A percentile compares a stretch with the other conserved stretches of the same genome.
These are phyloP conservation scores for Diachasma alloeum DNA, from an alignment of 1,140 invertebrate genomes.

Conservation along the genomic window DNA sequence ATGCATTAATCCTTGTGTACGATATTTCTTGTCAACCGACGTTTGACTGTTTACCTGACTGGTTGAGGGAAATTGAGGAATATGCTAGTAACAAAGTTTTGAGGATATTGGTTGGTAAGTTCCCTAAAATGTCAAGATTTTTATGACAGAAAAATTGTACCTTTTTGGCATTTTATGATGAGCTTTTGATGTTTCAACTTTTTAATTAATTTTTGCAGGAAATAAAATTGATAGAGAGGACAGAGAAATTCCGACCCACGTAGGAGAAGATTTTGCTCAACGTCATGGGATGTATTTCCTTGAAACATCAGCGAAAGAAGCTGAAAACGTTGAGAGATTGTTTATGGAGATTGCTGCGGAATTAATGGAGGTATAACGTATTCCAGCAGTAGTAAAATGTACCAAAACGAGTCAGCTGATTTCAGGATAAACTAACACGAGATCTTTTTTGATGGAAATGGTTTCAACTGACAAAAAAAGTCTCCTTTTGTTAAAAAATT, in stretches of 20 bases:
- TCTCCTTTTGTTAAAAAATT: too few relatives aligned
- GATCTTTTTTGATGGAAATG: too few relatives aligned
- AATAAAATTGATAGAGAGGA: slow-evolving; percentile 97
- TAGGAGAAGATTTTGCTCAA: slow-evolving; percentile 96
- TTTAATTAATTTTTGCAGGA: slow-evolving; percentile 64
- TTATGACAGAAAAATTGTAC: background rate
- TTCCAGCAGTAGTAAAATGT: background rate
- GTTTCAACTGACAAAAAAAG: too few relatives aligned
- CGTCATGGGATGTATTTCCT: slow-evolving; percentile 97
- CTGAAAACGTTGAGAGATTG: slow-evolving; percentile 95
- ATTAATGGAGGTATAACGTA: slow-evolving; percentile 78
- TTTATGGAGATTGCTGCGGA: slow-evolving; percentile 96
- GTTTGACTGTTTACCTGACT: slow-evolving; percentile 95
- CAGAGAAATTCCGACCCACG: slow-evolving; percentile 90
- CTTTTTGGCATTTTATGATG: background rate
- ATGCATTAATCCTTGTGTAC: slow-evolving; percentile 96
- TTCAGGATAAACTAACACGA: too few relatives aligned
- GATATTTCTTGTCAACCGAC: slow-evolving; percentile 97
- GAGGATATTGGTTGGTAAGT: slow-evolving; percentile 87
- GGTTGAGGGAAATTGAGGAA: slow-evolving; percentile 95
- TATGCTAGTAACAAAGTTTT: slow-evolving; percentile 95
- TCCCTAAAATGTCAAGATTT: background rate
- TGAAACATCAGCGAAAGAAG: slow-evolving; percentile 98
- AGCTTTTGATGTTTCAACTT: background rate
- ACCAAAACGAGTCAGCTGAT: background rate